Base-by-base conservation (phyloP, 2,113 vertebrate genomes). In the Albula goreensis region DNA sequence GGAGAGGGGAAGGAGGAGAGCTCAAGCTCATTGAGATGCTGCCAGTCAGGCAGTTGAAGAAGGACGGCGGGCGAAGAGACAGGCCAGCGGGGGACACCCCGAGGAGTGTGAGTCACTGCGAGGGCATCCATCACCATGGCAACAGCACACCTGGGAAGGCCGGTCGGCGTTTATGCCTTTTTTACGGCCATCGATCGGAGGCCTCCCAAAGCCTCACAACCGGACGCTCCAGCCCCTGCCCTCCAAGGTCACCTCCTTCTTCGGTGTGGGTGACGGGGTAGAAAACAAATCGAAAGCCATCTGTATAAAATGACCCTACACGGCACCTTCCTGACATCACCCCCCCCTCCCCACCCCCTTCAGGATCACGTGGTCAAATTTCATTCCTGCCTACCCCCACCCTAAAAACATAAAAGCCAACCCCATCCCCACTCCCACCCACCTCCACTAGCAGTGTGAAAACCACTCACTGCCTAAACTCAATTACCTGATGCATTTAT, bases 401-500 rank as follows among this genome's bases (percentile, higher is more conserved):
- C 87, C 86, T 86, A 89, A 79, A 87, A 78, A 51, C 50, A 70
- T n/a, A 41, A 53, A 82, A 86, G 81, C 79, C 83, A 89, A 88
- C 85, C 85, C 86, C 88, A 84, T 83, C 88, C 82, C 89, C 93
- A 86, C 87, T 4, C 17, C 10, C 60, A 63, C 85, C 88, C 90
- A 85, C 86, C 82, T 78, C 87, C 83, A 89, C 83, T 50, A 89
- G 91, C 89, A 89, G 89, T 90, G 92, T 85, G 90, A 93, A 92
- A 90, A 93, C 90, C 90, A 93, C 90, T 85, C 88, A 92, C 88
- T 92, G 93, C 93, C 93, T 91, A 94, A 92, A 93, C 93, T 93
- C 94, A 94, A 94, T 94, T 93, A 93, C 91, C 92, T 94, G 92
- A 92, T 87, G 91, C 93, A 93, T 94, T 93, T 92, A 94, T 95